phyloP scores from a whole-genome alignment of 2,888 invertebrate species.

The Halictus quadricinctus region DNA sequence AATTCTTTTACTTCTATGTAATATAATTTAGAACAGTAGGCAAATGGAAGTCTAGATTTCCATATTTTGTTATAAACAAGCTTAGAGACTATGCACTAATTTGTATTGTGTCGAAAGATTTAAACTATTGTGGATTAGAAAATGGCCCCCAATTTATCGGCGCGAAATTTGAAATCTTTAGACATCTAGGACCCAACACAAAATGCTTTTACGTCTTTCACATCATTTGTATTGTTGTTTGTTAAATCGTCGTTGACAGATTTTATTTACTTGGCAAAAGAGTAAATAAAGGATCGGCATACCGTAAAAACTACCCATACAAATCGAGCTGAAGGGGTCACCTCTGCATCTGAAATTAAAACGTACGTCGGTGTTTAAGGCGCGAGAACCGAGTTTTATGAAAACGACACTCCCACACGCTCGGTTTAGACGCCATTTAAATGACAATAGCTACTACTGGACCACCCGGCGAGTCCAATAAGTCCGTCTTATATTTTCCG shows the following conservation, averaged over 20 bases:
- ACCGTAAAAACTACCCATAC: not conserved
- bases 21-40: too few species aligned
- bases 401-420: not conserved
- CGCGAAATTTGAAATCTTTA: too few species aligned
- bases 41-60: too few species aligned
- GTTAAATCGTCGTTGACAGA: not conserved
- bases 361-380: not conserved
- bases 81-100: too few species aligned
- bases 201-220: too few species aligned
- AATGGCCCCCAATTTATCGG: too few species aligned
- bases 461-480: constrained; percentile 16
- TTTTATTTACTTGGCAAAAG: not conserved
- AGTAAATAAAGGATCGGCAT: not conserved
- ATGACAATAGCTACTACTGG: not conserved
- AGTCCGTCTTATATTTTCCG: not conserved
- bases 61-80: too few species aligned
- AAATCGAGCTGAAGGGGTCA: not conserved
- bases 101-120: too few species aligned
- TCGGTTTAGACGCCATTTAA: not conserved
- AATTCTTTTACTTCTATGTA: too few species aligned
- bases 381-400: not conserved
- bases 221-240: too few species aligned
- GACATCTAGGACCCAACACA: too few species aligned
- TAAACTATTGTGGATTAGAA: too few species aligned
- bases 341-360: not conserved